phyloP scores from a whole-genome alignment of 1,140 invertebrate species.

The Propsilocerus akamusi region DNA sequence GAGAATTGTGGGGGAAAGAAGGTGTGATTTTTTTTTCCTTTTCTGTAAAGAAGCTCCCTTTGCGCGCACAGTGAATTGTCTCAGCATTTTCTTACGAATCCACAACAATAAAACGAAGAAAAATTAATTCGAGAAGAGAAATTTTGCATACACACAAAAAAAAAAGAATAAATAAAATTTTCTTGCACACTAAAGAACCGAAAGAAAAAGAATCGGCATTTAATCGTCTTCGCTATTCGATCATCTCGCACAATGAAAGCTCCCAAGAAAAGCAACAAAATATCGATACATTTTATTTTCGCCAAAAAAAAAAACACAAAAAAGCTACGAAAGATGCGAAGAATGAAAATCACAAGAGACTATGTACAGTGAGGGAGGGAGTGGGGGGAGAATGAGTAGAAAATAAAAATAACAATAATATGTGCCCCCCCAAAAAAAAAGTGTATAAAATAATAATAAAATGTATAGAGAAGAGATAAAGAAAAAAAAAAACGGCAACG shows the following conservation, averaged over 20 bases:
- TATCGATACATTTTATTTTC: too few species aligned
- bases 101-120: not conserved
- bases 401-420: not conserved
- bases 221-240: slow-evolving; percentile 1
- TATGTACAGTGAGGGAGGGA: not conserved
- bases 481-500: slow-evolving; percentile 1
- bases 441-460: not conserved
- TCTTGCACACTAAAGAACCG: not conserved
- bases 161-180: not conserved
- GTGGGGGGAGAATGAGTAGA: not conserved
- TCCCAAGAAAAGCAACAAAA: too few species aligned
- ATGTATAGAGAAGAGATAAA: not conserved
- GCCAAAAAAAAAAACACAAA: too few species aligned
- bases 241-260: not conserved
- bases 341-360: not conserved
- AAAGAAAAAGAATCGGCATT: not conserved
- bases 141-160: not conserved
- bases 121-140: not conserved
- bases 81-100: not conserved
- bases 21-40: not conserved
- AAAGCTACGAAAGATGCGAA: not conserved
- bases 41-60: not conserved
- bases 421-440: not conserved
- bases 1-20: not conserved
- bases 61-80: not conserved